A percentile compares a stretch with the other conserved stretches of the same genome.
These are phyloP conservation scores for Boulengeromyrus knoepffleri DNA, from an alignment of 2,113 vertebrate genomes.

Conservation along the genomic window DNA sequence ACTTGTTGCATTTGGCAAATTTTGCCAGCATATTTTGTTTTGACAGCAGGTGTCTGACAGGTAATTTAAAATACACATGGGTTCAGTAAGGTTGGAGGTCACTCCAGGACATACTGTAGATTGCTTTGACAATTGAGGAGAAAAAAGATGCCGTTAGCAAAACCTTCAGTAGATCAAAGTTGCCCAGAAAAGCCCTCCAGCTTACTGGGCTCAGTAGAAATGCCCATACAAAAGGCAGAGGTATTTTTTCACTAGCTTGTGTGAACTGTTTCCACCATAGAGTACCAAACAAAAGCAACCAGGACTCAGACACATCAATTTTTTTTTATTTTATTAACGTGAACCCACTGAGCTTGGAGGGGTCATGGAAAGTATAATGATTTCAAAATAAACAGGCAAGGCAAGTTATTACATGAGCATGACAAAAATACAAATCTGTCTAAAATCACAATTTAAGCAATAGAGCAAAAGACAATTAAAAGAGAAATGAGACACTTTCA, in stretches of 20 bases:
- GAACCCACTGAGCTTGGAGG: not conserved
- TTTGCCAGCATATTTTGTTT: slow-evolving; percentile 12
- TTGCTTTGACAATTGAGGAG: slow-evolving; percentile 33
- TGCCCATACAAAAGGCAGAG: slow-evolving; percentile 19
- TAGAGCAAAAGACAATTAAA: not conserved
- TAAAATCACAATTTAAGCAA: not conserved
- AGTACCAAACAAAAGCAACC: not conserved
- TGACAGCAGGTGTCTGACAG: slow-evolving; percentile 51
- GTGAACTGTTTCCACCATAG: not conserved
- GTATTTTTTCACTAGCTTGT: slow-evolving; percentile 8
- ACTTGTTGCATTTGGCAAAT: not conserved
- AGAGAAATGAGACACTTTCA: not conserved
- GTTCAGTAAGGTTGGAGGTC: slow-evolving; percentile 41
- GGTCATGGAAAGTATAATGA: not conserved
- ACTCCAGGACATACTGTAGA: slow-evolving; percentile 45
- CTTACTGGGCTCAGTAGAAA: slow-evolving; percentile 26
- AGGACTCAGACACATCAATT: not conserved
- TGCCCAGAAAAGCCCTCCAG: slow-evolving; percentile 7
- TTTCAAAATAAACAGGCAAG: not conserved
- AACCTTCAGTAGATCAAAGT: not conserved
- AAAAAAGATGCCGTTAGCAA: not conserved
- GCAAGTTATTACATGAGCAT: not conserved
- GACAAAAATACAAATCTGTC: not conserved
- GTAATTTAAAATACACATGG: slow-evolving; percentile 49
- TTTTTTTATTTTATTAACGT: not conserved